Evolutionary conservation across 2,797 vertebrate genomes (phyloP).

Genomic region (Dermochelys coriacea): DNA sequence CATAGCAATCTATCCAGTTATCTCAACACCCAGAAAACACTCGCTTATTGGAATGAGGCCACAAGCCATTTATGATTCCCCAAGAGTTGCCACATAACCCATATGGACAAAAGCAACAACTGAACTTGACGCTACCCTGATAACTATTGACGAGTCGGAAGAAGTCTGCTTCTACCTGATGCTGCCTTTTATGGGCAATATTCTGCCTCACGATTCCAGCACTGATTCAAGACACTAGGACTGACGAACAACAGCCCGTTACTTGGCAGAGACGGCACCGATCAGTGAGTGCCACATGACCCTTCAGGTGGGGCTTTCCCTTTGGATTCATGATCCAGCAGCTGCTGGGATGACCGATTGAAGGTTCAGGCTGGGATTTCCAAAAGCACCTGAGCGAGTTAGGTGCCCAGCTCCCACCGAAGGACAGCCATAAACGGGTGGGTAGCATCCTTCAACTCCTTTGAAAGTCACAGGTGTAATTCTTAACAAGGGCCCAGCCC

Average conservation of each 20-base stretch:
- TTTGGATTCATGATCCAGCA: no score
- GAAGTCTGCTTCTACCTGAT: background rate
- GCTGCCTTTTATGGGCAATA: background rate
- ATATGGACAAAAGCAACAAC: background rate
- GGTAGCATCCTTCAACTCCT: background rate
- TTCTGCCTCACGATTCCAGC: background rate
- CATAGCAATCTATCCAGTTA: background rate
- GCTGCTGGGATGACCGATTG: background rate
- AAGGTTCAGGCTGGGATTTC: background rate
- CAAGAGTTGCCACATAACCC: background rate
- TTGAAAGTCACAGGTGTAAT: background rate
- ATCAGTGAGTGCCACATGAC: background rate
- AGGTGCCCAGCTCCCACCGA: background rate
- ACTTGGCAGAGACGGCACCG: background rate
- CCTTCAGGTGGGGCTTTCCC: background rate
- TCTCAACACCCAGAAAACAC: background rate
- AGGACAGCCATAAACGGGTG: background rate
- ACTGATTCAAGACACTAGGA: background rate
- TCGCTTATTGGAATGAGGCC: background rate
- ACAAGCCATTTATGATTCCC: no score
- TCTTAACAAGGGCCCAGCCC: background rate
- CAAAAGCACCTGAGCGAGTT: background rate
- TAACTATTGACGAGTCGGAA: background rate
- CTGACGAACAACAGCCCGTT: no score
- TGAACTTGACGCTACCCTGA: background rate